phyloP scores from a whole-genome alignment of 2,113 vertebrate species.

The Hirundichthys speculiger region DNA sequence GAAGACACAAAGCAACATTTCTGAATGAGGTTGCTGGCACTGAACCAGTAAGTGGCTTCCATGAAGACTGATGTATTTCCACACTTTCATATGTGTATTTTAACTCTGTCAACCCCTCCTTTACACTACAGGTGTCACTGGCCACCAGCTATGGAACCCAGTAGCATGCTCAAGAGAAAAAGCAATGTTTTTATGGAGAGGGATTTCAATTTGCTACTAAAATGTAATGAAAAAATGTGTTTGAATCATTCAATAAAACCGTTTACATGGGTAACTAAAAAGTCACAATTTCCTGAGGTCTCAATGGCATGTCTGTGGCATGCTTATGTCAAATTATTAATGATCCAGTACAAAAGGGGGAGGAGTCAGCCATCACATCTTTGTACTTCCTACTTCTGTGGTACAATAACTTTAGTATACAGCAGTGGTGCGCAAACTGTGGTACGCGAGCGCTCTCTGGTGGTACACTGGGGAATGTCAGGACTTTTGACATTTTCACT shows the following conservation, averaged over 20 bases:
- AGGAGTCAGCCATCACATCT: too few relatives aligned
- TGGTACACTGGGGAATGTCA: too few relatives aligned
- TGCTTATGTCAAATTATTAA: too few relatives aligned
- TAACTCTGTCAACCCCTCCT: neutral
- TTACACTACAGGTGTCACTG: constrained; percentile 44
- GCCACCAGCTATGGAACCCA: constrained; percentile 57
- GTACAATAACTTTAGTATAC: too few relatives aligned
- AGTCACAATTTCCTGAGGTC: neutral
- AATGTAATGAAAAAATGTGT: neutral
- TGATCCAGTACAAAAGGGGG: too few relatives aligned
- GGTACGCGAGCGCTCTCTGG: too few relatives aligned
- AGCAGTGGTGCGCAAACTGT: too few relatives aligned
- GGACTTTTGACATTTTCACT: too few relatives aligned
- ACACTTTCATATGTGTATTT: too few relatives aligned
- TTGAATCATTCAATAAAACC: neutral
- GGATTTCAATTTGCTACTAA: neutral
- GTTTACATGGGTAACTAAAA: neutral
- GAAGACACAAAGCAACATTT: constrained; percentile 84
- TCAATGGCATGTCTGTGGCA: neutral
- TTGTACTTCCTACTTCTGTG: too few relatives aligned
- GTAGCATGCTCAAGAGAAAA: constrained; percentile 19
- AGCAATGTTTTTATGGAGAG: neutral
- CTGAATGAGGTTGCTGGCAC: constrained; percentile 74
- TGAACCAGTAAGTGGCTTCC: constrained; percentile 76
- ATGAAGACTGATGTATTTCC: neutral